Conservation (phyloP, 1,140 invertebrate species). For the Mizuhopecten yessoensis region DNA sequence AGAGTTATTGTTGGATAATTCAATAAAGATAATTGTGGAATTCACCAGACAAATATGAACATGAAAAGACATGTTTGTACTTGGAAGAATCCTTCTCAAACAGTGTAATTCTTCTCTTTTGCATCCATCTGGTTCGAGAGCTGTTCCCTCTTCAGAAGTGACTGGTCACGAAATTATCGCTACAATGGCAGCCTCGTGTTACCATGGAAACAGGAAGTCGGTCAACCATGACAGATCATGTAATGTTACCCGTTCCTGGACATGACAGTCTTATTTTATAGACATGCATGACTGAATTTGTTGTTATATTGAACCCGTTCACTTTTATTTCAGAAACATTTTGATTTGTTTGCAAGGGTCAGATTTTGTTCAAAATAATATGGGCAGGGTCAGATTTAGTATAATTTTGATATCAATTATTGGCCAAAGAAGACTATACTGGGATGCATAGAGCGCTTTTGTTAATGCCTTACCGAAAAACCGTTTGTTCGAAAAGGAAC, state of each 20-base stretch:
- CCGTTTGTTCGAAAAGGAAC: too few species aligned
- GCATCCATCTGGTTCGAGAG: conserved; percentile 15
- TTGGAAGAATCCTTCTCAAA: background rate
- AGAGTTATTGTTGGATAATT: background rate
- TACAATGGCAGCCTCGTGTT: conserved; percentile 5
- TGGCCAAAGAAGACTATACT: too few species aligned
- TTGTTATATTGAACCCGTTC: background rate
- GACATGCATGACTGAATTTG: background rate
- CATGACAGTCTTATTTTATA: conserved; percentile 1
- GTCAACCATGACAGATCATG: conserved; percentile 38
- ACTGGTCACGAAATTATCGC: background rate
- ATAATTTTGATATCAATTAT: too few species aligned
- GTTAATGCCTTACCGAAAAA: too few species aligned
- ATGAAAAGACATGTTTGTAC: background rate
- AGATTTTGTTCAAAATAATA: too few species aligned
- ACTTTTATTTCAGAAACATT: background rate
- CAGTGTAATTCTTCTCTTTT: conserved; percentile 33
- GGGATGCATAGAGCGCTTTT: too few species aligned
- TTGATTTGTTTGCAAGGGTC: background rate
- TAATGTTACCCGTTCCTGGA: conserved; percentile 37
- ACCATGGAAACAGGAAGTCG: conserved; percentile 24
- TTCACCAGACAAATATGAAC: background rate
- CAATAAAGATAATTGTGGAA: background rate
- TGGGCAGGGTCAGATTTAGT: too few species aligned
- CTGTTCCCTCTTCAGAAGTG: conserved; percentile 1